These are phyloP conservation scores for Sminthurinus aureus DNA, from an alignment of 2,888 invertebrate genomes.

Conservation along the genomic window DNA sequence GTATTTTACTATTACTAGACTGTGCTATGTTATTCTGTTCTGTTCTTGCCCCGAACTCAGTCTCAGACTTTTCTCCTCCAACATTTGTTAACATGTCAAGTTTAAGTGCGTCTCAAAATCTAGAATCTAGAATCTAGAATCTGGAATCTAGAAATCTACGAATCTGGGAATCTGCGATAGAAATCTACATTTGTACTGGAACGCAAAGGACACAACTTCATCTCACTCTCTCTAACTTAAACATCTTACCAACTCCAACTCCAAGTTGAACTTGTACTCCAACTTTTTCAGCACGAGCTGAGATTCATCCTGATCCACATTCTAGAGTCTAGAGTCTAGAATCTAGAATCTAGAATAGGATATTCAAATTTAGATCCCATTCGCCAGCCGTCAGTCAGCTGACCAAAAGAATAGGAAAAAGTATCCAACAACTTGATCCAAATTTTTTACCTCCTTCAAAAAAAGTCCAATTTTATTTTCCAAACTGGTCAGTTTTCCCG, in stretches of 20 bases:
- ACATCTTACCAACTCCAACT: neutral
- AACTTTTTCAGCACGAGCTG: no score
- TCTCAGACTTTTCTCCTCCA: neutral
- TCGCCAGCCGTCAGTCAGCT: no score
- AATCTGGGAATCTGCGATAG: conserved; percentile 21
- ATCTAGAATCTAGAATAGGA: neutral
- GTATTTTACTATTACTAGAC: neutral
- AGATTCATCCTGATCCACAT: no score
- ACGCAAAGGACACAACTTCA: neutral
- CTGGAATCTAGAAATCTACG: conserved; percentile 22
- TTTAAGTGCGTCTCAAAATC: neutral
- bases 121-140: neutral
- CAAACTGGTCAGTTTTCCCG: no score
- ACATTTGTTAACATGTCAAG: conserved; percentile 32
- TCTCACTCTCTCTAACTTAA: neutral
- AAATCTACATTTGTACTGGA: conserved; percentile 30
- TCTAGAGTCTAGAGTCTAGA: no score
- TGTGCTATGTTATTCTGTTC: neutral
- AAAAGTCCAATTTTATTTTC: no score
- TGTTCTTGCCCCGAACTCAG: no score
- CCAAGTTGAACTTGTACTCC: neutral
- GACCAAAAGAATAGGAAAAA: no score
- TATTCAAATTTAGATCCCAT: neutral
- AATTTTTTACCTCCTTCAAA: no score
- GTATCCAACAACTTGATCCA: no score